Evolutionary conservation across 2,113 vertebrate genomes (phyloP), one percentile per base, ranked within the genome.

Genomic region (Alosa alosa): DNA sequence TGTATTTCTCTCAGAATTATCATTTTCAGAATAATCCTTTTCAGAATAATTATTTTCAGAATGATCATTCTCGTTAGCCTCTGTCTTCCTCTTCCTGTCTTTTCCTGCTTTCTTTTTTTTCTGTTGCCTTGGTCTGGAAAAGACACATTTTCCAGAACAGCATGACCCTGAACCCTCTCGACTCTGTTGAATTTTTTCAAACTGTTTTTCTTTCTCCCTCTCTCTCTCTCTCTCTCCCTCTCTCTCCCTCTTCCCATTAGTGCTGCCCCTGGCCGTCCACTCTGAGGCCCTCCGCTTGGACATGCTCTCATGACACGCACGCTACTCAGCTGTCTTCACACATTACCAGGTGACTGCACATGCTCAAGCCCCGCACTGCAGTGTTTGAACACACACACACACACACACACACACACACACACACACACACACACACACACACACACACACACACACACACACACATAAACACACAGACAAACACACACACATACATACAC

Each of bases 381-480:
- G 52, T 55, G 52, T 55, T 55, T 55, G 20, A 18, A 55, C 25
- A 75, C 68, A 75, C 64, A 13, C 25, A 75, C 68, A 39, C 68
- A 4, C 68, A 75, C 68, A 75, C 68, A 36, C 68, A 75, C 25
- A 75, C 68, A 36, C 31, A 13, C 31, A 36, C 68, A 36, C 31
- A 36, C 68, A 75, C 68, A 13, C 45, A 31, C 83, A 36, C 85
- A 89, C 87, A 90, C n/a, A 87, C 81, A 90, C 17, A 0, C 82
- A 50, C 15, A 64, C n/a, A 17, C 49, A 81, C 39, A 81, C 50
- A 39, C 1, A 47, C 18, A 64, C 45, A n/a, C n/a, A n/a, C n/a
- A n/a, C n/a, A n/a, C n/a, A n/a, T 31, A 72, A 31, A 88, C 87
- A 81, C 78, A 31, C 68, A 57, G 17, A 57, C 18, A 81, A 10